phyloP scores from a whole-genome alignment of 64 coral and sea anemone species.

The Acropora yongei region DNA sequence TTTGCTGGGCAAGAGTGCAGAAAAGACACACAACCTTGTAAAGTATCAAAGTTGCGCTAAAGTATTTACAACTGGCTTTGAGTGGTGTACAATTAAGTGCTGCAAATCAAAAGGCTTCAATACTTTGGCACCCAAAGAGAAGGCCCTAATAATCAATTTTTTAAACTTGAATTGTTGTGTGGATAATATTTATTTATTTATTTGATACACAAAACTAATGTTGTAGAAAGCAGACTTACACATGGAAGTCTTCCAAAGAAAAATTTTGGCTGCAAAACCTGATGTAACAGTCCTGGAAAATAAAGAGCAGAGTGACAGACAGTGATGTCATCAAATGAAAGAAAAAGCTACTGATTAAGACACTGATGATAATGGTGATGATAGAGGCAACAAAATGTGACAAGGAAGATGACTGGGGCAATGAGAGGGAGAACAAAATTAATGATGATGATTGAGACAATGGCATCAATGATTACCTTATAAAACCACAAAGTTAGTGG shows the following conservation, averaged over 20 bases:
- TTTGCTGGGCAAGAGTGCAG: too few relatives aligned
- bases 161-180: too few relatives aligned
- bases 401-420: neutral
- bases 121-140: too few relatives aligned
- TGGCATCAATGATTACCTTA: slow-evolving; percentile 41
- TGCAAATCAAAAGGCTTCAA: neutral
- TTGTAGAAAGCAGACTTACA: slow-evolving; percentile 62
- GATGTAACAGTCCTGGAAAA: slow-evolving; percentile 91
- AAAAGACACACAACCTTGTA: too few relatives aligned
- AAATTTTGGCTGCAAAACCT: slow-evolving; percentile 98
- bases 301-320: neutral
- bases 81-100: neutral
- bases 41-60: too few relatives aligned
- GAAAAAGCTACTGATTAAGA: neutral
- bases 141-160: too few relatives aligned
- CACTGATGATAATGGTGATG: neutral
- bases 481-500: slow-evolving; percentile 99
- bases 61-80: neutral
- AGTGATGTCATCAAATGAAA: neutral
- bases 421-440: neutral
- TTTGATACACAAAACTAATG: too few relatives aligned
- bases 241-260: slow-evolving; percentile 91
- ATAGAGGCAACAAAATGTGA: neutral
- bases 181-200: too few relatives aligned
- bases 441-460: neutral